Percentiles rank a stretch among this genome's conserved stretches.
Evolutionary conservation across 2,113 vertebrate genomes (phyloP).

Genomic region (Rhipidura dahli): DNA sequence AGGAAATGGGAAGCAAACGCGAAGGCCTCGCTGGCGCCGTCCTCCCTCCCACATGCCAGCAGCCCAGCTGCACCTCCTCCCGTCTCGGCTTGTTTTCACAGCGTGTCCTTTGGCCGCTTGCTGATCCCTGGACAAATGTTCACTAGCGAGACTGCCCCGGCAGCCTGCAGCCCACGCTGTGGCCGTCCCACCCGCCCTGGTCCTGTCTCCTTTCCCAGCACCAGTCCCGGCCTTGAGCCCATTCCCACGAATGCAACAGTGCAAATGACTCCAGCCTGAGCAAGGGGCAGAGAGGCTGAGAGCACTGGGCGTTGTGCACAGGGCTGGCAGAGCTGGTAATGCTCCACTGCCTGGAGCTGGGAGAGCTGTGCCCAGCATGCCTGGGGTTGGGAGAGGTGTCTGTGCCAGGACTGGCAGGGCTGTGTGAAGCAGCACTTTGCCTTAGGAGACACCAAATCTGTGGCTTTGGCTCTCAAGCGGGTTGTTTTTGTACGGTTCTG

Average conservation of each 20-base stretch:
- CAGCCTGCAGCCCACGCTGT: background rate
- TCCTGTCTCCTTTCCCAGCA: background rate
- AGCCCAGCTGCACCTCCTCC: constrained; percentile 29
- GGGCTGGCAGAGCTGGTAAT: background rate
- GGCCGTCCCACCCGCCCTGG: background rate
- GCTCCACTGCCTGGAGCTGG: background rate
- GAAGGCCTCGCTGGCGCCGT: background rate
- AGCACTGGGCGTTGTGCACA: background rate
- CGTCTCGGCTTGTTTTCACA: background rate
- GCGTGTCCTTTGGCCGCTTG: background rate
- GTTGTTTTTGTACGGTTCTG: background rate
- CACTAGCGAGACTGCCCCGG: background rate
- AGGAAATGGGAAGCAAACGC: background rate
- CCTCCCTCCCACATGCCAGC: background rate
- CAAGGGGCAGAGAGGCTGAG: background rate
- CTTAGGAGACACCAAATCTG: background rate
- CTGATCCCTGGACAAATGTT: background rate
- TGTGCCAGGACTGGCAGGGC: background rate
- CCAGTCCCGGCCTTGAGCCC: background rate
- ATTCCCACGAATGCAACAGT: background rate
- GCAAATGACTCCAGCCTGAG: background rate
- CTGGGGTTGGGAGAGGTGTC: background rate
- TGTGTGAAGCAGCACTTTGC: background rate
- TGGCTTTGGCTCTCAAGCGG: background rate
- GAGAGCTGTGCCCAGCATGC: background rate